Evolutionary conservation across 2,888 invertebrate genomes (phyloP), one percentile per base, ranked within the genome.

Genomic region (Tethea ocularis): DNA sequence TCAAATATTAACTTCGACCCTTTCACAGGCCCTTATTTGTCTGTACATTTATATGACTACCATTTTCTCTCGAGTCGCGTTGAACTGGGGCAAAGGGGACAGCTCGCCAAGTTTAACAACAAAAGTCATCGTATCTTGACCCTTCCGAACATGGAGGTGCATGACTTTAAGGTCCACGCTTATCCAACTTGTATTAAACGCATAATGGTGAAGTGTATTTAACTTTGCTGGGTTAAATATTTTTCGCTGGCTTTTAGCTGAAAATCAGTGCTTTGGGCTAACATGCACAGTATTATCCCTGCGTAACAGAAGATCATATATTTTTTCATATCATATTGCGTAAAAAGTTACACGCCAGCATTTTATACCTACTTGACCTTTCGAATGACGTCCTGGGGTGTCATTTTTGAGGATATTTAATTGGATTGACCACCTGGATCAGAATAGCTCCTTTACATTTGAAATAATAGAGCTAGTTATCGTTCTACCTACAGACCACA

Each of bases 401-500:
- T n/a, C n/a, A 20, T 20, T 46, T 17, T 46, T 1, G 4, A 10
- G 20, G 8, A 46, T 20, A 20, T 46, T 20, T 46, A 20, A 46
- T 46, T 46, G 46, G 46, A 46, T 46, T 7, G 20, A 46, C 20
- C 46, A 46, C 46, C 41, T 41, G 41, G n/a, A 17, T 17, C 41
- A 41, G 41, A 41, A 41, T 41, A 41, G 17, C 41, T 17, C 17
- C 10, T n/a, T 2, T 46, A 2, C 20, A 46, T 46, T 46, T 20
- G 20, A 46, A 46, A 46, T 20, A 46, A 46, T 15, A 20, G n/a
- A 46, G 1, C 46, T 46, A 46, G 46, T 52, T 61, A 67, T 62
- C 61, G 56, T 52, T 53, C 10, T 74, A 74, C 75, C 78, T 75
- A 72, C 75, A 69, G 67, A 59, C 61, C 59, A 64, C 59, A 63